Evolutionary conservation across 2,888 invertebrate species (phyloP), one percentile per base, ranked within the genome.

Genomic region (Mythimna lalbum): DNA sequence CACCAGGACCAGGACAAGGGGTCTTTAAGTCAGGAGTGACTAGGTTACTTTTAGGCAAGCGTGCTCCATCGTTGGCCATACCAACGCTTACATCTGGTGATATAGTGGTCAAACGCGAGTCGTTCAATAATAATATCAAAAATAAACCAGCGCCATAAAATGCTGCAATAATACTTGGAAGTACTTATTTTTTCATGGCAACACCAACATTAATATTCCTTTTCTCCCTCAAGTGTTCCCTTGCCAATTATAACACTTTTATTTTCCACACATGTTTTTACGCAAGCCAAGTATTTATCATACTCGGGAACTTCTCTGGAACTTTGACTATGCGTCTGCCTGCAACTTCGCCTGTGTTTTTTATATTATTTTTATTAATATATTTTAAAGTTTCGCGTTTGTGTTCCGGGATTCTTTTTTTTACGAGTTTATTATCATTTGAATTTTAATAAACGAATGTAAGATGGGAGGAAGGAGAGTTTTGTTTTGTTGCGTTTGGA

Each of bases 281-380:
- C 52, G 36, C 50, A 23, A 61, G 61, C 52, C 73, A 71, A 82
- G 78, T 88, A 85, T 91, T 91, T 92, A 90, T 90, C 89, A 90
- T 90, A 87, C 87, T 85, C 86, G 81, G 80, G 84, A 85, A 89
- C 87, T 87, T 86, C 76, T 78, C 73, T 62, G 52, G 61, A 92
- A 92, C 88, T 93, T 90, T 83, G 77, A 86, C 89, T 87, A 91
- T 91, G 88, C 86, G 87, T 89, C 89, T 88, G 83, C 68, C 59
- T 78, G 53, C 77, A 87, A 90, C 85, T 88, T 87, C 49, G 71
- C 43, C 78, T 60, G 68, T 56, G 50, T 83, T 84, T 53, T 68
- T 43, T 5, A 43, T 43, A 27, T 77, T 87, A 83, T 81, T 83
- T 83, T 81, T 80, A 36, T 73, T 62, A 69, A 43, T 73, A 68